phyloP scores from a whole-genome alignment of 2,888 invertebrate genomes.

The Muschampia plurimacula region DNA sequence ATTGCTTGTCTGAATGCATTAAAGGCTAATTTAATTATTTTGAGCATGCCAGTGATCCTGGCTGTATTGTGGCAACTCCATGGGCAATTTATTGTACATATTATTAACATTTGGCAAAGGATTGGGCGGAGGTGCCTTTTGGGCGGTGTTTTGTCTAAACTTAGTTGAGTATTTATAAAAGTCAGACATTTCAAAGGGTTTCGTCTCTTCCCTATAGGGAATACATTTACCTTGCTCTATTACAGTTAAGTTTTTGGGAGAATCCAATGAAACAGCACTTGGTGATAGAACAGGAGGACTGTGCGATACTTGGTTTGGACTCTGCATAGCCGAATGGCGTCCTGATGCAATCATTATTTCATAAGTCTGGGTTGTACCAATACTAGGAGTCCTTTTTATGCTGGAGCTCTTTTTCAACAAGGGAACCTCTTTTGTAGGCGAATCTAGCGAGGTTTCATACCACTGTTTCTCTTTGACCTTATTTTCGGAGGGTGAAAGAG shows the following conservation, averaged over 20 bases:
- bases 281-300: constrained; percentile 75
- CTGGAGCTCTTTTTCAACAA: constrained; percentile 75
- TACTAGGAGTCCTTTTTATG: constrained; percentile 84
- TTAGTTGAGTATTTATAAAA: constrained; percentile 99
- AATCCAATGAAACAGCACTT: constrained; percentile 87
- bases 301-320: constrained; percentile 68
- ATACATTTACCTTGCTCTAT: constrained; percentile 96
- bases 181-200: constrained; percentile 99
- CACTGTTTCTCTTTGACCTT: constrained; percentile 87
- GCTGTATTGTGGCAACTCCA: constrained; percentile 74
- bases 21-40: constrained; percentile 56
- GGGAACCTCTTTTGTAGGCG: constrained; percentile 74
- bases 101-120: constrained; percentile 59
- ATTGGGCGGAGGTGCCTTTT: constrained; percentile 60
- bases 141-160: constrained; percentile 88
- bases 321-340: constrained; percentile 77
- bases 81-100: constrained; percentile 73
- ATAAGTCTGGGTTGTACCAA: constrained; percentile 81
- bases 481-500: constrained; percentile 70
- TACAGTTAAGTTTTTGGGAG: constrained; percentile 93
- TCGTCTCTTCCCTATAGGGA: constrained; percentile 96
- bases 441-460: constrained; percentile 89
- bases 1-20: constrained; percentile 5
- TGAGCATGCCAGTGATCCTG: constrained; percentile 78
- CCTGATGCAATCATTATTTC: constrained; percentile 77